Evolutionary conservation across 2,888 invertebrate genomes (phyloP), one percentile per base, ranked within the genome.

Genomic region (Drosophila sordidapex): DNA sequence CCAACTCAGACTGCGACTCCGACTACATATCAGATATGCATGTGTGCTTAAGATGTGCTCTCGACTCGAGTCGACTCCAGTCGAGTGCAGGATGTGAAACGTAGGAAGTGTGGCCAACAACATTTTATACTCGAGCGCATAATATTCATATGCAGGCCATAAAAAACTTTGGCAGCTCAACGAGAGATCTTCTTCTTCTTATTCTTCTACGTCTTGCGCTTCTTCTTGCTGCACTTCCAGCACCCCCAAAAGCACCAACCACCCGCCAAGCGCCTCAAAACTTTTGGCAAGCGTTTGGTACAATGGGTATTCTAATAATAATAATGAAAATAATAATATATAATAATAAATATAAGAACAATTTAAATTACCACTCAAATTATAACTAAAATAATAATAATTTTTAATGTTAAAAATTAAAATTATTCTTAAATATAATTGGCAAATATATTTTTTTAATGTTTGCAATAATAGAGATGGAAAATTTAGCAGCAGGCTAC

Each of bases 81-180:
- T 86, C 73, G 78, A 88, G 90, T 89, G 89, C 90, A 90, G 85
- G 85, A 86, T 81, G 90, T 90, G 89, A 76, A 90, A 90, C 84
- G 85, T 86, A 90, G 86, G 89, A 89, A 87, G 89, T 90, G 86
- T 90, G 89, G 86, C 89, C 89, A 89, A 90, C 90, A 86, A 89
- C 88, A 89, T 90, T 91, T 91, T 83, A 87, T 88, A 90, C 82
- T 86, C 82, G 83, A 88, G 91, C 84, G 91, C 82, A 91, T 89
- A 90, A 91, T 90, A 90, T 90, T 91, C 90, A 90, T 91, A 90
- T 87, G 91, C 82, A 81, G 81, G 75, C 78, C 82, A 86, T 87
- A 89, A 83, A 81, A 89, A 88, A 86, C 91, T 90, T 90, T 90
- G 83, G 79, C 87, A 88, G 86, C 86, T 90, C 86, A 89, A 90